Conservation (phyloP, 2,888 invertebrate species). For the Gordius sp. region DNA sequence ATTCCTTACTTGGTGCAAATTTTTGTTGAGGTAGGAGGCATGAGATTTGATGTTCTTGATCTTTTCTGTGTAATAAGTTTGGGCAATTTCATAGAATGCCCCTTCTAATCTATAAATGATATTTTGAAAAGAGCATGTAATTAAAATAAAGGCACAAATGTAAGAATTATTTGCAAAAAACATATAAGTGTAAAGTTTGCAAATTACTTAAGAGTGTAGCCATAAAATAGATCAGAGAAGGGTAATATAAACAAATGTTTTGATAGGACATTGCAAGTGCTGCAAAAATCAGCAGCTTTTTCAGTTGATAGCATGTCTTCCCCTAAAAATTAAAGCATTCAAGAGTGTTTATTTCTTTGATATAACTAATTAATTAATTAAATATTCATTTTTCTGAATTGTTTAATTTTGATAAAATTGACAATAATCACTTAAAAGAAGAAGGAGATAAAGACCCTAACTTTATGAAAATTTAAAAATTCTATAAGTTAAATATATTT, state of each 20-base stretch:
- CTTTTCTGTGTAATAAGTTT: constrained; percentile 66
- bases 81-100: constrained; percentile 70
- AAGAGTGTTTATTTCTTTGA: too few relatives aligned
- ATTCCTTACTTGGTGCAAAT: constrained; percentile 16
- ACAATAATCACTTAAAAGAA: too few relatives aligned
- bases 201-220: constrained; percentile 4
- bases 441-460: too few relatives aligned
- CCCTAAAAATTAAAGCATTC: constrained; percentile 21
- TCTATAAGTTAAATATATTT: too few relatives aligned
- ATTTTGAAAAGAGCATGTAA: not conserved
- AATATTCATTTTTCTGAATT: too few relatives aligned
- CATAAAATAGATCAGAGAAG: constrained; percentile 21
- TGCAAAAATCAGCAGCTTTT: constrained; percentile 60
- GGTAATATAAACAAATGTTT: constrained; percentile 75
- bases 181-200: not conserved
- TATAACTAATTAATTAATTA: too few relatives aligned
- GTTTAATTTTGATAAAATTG: too few relatives aligned
- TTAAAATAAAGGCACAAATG: not conserved
- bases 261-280: constrained; percentile 63
- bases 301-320: constrained; percentile 50
- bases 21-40: constrained; percentile 35
- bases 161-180: not conserved
- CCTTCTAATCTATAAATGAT: constrained; percentile 45
- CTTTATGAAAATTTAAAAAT: too few relatives aligned
- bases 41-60: constrained; percentile 59